A percentile compares a stretch with the other conserved stretches of the same genome.
Conservation (phyloP, 2,888 invertebrate species). For the Apodemia duryi region DNA sequence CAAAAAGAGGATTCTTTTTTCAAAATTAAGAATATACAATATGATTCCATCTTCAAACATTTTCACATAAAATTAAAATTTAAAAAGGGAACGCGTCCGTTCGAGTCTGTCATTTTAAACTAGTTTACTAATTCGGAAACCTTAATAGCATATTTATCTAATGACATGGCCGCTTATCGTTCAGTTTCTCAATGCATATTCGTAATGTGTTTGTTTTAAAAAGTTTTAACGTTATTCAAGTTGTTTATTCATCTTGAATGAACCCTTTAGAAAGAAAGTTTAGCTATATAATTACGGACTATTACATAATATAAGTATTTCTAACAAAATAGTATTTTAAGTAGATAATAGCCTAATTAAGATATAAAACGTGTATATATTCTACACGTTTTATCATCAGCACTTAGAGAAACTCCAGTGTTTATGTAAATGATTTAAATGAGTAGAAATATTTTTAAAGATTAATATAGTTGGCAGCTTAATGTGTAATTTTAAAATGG, state of each 20-base stretch:
- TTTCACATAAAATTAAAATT: background rate
- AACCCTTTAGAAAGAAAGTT: background rate
- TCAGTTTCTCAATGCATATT: slow-evolving; percentile 33
- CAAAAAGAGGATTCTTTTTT: slow-evolving; percentile 8
- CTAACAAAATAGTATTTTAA: too few relatives aligned
- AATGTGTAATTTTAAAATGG: slow-evolving; percentile 1
- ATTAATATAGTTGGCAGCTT: background rate
- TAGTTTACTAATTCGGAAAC: slow-evolving; percentile 29
- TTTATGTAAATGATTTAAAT: slow-evolving; percentile 1
- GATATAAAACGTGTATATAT: background rate
- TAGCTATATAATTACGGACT: too few relatives aligned
- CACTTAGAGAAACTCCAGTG: slow-evolving; percentile 4
- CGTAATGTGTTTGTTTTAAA: slow-evolving; percentile 45
- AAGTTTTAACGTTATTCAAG: slow-evolving; percentile 16
- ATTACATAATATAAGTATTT: too few relatives aligned
- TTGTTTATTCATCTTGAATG: slow-evolving; percentile 15
- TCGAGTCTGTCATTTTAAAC: slow-evolving; percentile 31
- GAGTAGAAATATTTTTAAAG: background rate
- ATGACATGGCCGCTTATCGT: slow-evolving; percentile 51
- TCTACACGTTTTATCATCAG: background rate
- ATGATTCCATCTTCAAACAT: background rate
- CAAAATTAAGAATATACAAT: slow-evolving; percentile 8
- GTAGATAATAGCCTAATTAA: too few relatives aligned
- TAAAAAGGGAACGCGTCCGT: slow-evolving; percentile 22
- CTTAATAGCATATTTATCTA: slow-evolving; percentile 70